phyloP scores from a whole-genome alignment of 2,113 vertebrate genomes.

The Ictalurus furcatus region DNA sequence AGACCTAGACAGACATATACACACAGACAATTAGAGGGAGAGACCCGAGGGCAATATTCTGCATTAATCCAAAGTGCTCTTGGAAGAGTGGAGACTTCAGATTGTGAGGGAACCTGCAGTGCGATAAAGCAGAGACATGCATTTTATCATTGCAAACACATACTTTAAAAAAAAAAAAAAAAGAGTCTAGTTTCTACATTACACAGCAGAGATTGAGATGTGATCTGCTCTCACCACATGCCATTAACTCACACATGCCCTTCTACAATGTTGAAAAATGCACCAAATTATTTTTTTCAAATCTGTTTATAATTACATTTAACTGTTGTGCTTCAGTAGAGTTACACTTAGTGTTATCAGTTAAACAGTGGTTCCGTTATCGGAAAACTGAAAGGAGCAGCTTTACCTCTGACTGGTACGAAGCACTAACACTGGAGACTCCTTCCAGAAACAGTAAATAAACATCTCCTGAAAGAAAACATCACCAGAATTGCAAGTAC shows the following conservation, averaged over 20 bases:
- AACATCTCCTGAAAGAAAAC: too few relatives aligned
- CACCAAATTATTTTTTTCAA: too few relatives aligned
- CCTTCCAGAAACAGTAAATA: background rate
- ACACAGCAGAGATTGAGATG: background rate
- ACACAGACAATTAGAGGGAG: background rate
- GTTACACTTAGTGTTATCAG: background rate
- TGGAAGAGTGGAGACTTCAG: background rate
- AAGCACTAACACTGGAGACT: background rate
- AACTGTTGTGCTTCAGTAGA: background rate
- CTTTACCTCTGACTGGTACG: background rate
- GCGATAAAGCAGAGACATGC: background rate
- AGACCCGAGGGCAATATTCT: background rate
- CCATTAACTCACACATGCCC: background rate
- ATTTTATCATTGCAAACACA: background rate
- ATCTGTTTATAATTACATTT: background rate
- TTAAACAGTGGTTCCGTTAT: background rate
- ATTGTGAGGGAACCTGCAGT: background rate
- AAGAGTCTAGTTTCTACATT: background rate
- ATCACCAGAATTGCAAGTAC: too few relatives aligned
- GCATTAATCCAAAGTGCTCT: background rate
- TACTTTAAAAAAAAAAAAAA: background rate
- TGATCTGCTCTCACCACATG: background rate
- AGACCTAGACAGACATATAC: background rate
- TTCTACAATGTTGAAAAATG: background rate
- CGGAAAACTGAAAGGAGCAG: background rate